A percentile compares a stretch with the other conserved stretches of the same genome.
Evolutionary conservation across 2,113 vertebrate genomes (phyloP).

Genomic region (Cinclus cinclus): DNA sequence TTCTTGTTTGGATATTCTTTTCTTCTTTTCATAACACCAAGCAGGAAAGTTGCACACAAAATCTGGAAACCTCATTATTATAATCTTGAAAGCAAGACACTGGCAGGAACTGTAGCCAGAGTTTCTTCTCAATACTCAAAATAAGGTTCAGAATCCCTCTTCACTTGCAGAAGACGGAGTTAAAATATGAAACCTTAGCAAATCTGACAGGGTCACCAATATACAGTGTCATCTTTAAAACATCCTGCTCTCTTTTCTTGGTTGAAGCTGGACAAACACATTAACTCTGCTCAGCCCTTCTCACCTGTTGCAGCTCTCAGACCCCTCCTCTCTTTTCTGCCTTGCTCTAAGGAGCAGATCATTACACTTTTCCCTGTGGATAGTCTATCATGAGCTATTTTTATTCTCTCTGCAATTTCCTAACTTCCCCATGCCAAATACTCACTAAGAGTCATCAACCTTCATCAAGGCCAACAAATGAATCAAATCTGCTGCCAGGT

Average conservation of each 20-base stretch:
- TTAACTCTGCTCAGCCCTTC: not conserved
- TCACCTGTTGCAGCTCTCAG: not conserved
- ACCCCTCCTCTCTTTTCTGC: not conserved
- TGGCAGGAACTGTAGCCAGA: not conserved
- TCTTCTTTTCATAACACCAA: not conserved
- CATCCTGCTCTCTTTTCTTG: not conserved
- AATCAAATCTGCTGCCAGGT: slow-evolving; percentile 48
- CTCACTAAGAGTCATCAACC: slow-evolving; percentile 36
- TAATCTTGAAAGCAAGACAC: not conserved
- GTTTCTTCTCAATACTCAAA: not conserved
- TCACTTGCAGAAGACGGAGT: not conserved
- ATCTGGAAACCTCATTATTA: not conserved
- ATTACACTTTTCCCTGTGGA: not conserved
- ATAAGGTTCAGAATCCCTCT: not conserved
- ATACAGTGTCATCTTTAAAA: not conserved
- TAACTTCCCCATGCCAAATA: slow-evolving; percentile 35
- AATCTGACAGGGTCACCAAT: not conserved
- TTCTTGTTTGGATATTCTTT: not conserved
- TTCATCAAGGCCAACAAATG: slow-evolving; percentile 48
- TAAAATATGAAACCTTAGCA: not conserved
- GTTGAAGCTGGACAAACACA: not conserved
- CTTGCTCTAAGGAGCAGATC: not conserved
- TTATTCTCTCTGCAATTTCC: slow-evolving; percentile 22
- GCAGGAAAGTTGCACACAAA: not conserved
- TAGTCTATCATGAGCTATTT: slow-evolving; percentile 11